A percentile compares a stretch with the other conserved stretches of the same genome.
Conservation (phyloP, 2,888 invertebrate genomes). For the Dryadula phaetusa region DNA sequence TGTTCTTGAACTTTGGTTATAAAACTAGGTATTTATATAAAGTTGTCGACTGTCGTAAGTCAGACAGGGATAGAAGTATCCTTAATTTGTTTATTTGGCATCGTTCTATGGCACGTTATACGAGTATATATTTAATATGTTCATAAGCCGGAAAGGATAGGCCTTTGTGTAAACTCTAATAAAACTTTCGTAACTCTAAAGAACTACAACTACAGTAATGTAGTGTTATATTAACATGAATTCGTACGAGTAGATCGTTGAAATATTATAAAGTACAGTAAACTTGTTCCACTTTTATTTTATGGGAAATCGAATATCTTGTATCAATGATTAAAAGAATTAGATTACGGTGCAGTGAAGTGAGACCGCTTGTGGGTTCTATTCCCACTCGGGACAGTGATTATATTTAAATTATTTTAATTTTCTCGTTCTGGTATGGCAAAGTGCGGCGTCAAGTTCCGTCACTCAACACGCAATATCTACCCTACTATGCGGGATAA, state of each 20-base stretch:
- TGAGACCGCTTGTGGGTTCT: too few relatives aligned
- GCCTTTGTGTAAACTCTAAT: constrained; percentile 17
- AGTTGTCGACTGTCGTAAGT: constrained; percentile 3
- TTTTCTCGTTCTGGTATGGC: too few relatives aligned
- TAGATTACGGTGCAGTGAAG: too few relatives aligned
- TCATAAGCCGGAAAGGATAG: background rate
- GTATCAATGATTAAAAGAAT: background rate
- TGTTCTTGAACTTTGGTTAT: constrained; percentile 7
- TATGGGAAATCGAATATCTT: background rate
- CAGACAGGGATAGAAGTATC: background rate
- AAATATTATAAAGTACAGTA: background rate
- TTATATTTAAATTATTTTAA: too few relatives aligned
- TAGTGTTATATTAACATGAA: constrained; percentile 4
- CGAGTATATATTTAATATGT: constrained; percentile 13
- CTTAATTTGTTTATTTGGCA: constrained; percentile 8
- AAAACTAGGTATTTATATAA: constrained; percentile 2
- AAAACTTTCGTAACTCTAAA: background rate
- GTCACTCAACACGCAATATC: too few relatives aligned
- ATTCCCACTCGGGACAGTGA: too few relatives aligned
- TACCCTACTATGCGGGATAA: too few relatives aligned
- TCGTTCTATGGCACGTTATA: background rate
- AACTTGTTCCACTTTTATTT: background rate
- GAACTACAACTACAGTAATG: background rate
- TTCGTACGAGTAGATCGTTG: constrained; percentile 7
- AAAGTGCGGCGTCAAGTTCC: too few relatives aligned